These are phyloP conservation scores for Coilia nasus DNA, from an alignment of 2,797 vertebrate genomes.

Conservation along the genomic window DNA sequence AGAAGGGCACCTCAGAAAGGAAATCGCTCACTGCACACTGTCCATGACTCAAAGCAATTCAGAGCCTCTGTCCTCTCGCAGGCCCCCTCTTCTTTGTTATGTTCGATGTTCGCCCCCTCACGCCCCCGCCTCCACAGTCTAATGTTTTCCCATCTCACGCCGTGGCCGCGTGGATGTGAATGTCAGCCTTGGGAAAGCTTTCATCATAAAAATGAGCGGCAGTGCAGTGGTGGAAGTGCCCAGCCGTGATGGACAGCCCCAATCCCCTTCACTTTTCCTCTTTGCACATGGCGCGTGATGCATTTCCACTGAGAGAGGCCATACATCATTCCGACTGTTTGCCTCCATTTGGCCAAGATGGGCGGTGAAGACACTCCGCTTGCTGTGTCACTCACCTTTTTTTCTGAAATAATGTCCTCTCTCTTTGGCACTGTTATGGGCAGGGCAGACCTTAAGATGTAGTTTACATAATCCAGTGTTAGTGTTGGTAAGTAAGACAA, in stretches of 20 bases:
- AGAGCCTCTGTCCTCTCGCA: background rate
- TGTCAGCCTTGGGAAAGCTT: slow-evolving; percentile 25
- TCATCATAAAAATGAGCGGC: slow-evolving; percentile 23
- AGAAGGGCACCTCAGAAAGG: background rate
- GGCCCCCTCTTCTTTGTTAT: background rate
- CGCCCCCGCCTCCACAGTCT: background rate
- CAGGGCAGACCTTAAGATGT: background rate
- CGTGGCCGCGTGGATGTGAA: slow-evolving; percentile 2
- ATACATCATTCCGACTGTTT: slow-evolving; percentile 14
- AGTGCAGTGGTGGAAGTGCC: background rate
- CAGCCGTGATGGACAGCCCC: background rate
- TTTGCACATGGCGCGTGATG: background rate
- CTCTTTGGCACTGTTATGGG: background rate
- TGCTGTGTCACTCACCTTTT: background rate
- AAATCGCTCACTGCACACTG: background rate
- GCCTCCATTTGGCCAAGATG: background rate
- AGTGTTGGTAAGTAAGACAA: background rate
- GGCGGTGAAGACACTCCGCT: background rate
- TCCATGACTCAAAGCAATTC: slow-evolving; percentile 1
- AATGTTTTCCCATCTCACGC: slow-evolving; percentile 10
- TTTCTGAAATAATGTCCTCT: background rate
- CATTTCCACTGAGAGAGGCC: slow-evolving; percentile 1
- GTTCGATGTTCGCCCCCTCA: background rate
- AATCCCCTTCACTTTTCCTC: slow-evolving; percentile 7
- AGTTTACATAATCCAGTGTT: background rate